Evolutionary conservation across 1,140 invertebrate genomes (phyloP).

Genomic region (Atta texana): DNA sequence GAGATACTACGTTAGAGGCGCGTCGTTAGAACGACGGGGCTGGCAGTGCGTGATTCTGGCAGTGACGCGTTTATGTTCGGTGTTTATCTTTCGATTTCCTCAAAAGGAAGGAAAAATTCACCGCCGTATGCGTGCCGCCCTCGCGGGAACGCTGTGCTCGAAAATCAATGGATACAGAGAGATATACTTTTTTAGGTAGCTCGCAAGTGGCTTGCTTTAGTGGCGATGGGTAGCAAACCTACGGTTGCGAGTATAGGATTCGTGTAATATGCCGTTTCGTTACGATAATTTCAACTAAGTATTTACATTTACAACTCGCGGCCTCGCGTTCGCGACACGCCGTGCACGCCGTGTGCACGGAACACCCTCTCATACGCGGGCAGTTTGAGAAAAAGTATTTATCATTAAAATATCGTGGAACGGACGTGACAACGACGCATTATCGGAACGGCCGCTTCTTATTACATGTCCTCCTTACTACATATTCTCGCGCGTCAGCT

Average conservation of each 20-base stretch:
- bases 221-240: neutral
- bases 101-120: constrained; percentile 10
- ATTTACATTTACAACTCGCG: constrained; percentile 66
- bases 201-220: constrained; percentile 33
- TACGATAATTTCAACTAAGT: constrained; percentile 75
- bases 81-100: constrained; percentile 18
- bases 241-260: constrained; percentile 25
- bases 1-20: constrained; percentile 33
- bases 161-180: constrained; percentile 52
- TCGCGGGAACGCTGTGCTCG: constrained; percentile 25
- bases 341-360: constrained; percentile 10
- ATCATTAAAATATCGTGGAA: constrained; percentile 19
- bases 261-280: constrained; percentile 54
- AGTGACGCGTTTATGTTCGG: constrained; percentile 74
- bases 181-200: constrained; percentile 29
- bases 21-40: constrained; percentile 37
- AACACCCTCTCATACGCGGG: neutral
- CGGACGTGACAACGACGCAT: constrained; percentile 8
- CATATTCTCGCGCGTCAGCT: constrained; percentile 59
- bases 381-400: constrained; percentile 11
- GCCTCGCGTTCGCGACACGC: neutral
- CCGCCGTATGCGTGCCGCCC: constrained; percentile 14
- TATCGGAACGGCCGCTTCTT: constrained; percentile 7
- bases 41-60: constrained; percentile 78
- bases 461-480: constrained; percentile 22